Percentiles rank a stretch among this genome's conserved stretches.
These are phyloP conservation scores for Octopus bimaculoides DNA, from an alignment of 1,140 invertebrate genomes.

Conservation along the genomic window DNA sequence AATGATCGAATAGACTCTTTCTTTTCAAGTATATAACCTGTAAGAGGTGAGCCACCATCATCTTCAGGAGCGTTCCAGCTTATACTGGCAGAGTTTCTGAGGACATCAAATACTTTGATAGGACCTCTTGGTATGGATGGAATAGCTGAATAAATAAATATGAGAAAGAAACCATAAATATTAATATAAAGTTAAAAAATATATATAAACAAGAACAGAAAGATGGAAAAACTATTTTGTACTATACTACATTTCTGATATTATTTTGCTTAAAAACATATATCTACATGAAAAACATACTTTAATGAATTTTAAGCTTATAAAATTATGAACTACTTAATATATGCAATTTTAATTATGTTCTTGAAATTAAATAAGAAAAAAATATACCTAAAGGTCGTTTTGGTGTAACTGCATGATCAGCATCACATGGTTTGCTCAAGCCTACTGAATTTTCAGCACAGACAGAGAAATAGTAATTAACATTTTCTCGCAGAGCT, in stretches of 20 bases:
- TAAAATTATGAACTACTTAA: too few relatives aligned
- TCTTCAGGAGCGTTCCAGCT: conserved; percentile 35
- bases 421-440: conserved; percentile 66
- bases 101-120: conserved; percentile 65
- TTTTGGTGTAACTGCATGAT: conserved; percentile 80
- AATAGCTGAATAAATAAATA: conserved; percentile 7
- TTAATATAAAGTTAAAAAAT: too few relatives aligned
- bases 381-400: conserved; percentile 79
- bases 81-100: conserved; percentile 28
- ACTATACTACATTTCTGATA: too few relatives aligned
- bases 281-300: too few relatives aligned
- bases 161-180: neutral
- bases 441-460: conserved; percentile 52
- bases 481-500: conserved; percentile 76
- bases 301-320: too few relatives aligned
- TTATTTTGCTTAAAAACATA: too few relatives aligned
- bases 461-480: conserved; percentile 57
- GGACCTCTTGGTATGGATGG: conserved; percentile 79
- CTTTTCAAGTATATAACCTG: conserved; percentile 50
- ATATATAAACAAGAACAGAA: too few relatives aligned
- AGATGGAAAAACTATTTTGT: too few relatives aligned
- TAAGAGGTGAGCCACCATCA: conserved; percentile 63
- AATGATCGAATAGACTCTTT: conserved; percentile 66
- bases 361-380: neutral
- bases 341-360: too few relatives aligned